Percentiles rank a stretch among this genome's conserved stretches.
Conservation (phyloP, 2,113 vertebrate genomes). For the Triplophysa rosa region DNA sequence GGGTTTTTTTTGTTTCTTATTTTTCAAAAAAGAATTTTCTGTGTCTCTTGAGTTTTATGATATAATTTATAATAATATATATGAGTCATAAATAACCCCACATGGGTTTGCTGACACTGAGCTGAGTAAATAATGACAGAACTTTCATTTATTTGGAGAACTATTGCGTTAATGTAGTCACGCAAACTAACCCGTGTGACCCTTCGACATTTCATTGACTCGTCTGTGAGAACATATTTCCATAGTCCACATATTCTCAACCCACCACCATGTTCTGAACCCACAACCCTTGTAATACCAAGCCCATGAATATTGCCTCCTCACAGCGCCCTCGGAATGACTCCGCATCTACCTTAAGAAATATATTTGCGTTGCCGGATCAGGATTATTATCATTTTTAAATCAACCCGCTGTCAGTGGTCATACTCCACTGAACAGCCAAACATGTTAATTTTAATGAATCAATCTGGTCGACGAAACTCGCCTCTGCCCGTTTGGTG, state of each 20-base stretch:
- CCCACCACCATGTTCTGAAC: background rate
- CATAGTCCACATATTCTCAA: background rate
- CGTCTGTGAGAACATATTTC: background rate
- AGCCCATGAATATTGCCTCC: conserved; percentile 7
- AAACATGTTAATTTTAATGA: conserved; percentile 21
- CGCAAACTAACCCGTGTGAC: background rate
- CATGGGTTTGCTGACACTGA: no score
- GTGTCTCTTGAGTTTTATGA: no score
- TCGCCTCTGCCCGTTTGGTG: conserved; percentile 19
- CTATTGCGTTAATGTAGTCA: background rate
- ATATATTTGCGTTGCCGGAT: conserved; percentile 20
- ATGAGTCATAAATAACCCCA: no score
- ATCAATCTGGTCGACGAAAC: conserved; percentile 13
- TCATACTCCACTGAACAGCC: conserved; percentile 1
- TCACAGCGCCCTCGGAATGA: background rate
- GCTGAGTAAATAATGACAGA: background rate
- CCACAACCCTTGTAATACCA: background rate
- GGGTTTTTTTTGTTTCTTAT: no score
- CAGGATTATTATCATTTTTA: conserved; percentile 19
- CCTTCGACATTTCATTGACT: background rate
- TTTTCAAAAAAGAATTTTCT: no score
- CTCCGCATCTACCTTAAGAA: background rate
- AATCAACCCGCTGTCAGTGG: background rate
- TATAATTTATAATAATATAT: no score
- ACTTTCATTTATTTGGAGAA: background rate